Evolutionary conservation across 2,113 vertebrate species (phyloP).

Genomic region (Callionymus lyra): DNA sequence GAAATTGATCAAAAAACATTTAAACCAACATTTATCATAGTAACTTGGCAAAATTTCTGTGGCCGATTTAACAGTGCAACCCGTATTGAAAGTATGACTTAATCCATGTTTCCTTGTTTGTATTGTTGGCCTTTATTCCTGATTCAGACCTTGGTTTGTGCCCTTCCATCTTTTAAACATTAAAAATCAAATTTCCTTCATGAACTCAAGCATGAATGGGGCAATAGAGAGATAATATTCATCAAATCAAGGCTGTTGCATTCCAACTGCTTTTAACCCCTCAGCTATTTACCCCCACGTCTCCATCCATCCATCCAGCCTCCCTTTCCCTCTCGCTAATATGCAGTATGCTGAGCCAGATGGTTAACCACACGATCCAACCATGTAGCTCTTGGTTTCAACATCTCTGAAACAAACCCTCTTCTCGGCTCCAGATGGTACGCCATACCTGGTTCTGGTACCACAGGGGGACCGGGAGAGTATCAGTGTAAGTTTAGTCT

Average conservation of each 20-base stretch:
- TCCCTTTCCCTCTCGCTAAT: slow-evolving; percentile 18
- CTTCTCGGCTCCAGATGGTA: slow-evolving; percentile 59
- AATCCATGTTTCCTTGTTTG: too few relatives aligned
- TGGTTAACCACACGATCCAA: slow-evolving; percentile 59
- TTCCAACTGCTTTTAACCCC: slow-evolving; percentile 48
- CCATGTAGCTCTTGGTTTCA: slow-evolving; percentile 55
- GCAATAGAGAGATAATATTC: slow-evolving; percentile 19
- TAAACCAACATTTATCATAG: too few relatives aligned
- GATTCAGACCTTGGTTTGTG: too few relatives aligned
- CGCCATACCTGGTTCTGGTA: slow-evolving; percentile 51
- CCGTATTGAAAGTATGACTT: too few relatives aligned
- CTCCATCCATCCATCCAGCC: slow-evolving; percentile 34
- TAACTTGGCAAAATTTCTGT: too few relatives aligned
- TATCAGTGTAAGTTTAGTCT: slow-evolving; percentile 39
- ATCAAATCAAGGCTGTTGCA: slow-evolving; percentile 37
- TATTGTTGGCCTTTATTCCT: too few relatives aligned
- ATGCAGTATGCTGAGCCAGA: slow-evolving; percentile 61
- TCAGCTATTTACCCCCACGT: slow-evolving; percentile 37
- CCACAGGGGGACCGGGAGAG: slow-evolving; percentile 46
- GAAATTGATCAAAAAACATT: too few relatives aligned
- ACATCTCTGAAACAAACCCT: slow-evolving; percentile 56
- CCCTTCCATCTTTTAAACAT: too few relatives aligned
- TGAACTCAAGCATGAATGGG: not conserved
- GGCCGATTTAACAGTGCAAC: too few relatives aligned
- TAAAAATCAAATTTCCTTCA: too few relatives aligned